Conservation (phyloP, 2,888 invertebrate genomes). For the Catonia carolina region DNA sequence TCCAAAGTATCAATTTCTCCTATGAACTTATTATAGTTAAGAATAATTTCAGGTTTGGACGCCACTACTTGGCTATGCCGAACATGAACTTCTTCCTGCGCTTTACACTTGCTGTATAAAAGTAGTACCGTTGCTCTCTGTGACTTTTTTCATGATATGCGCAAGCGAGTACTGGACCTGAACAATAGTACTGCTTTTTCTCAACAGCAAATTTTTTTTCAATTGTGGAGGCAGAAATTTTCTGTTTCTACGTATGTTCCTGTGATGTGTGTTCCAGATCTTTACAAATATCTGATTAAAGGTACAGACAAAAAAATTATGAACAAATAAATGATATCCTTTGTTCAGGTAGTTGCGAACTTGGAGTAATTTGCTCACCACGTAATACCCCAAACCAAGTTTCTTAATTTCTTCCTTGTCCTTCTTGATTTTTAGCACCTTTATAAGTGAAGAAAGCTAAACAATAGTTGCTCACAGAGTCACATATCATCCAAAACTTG, state of each 20-base stretch:
- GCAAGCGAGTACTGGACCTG: slow-evolving; percentile 16
- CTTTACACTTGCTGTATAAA: slow-evolving; percentile 7
- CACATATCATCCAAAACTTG: slow-evolving; percentile 14
- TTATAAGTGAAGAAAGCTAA: too few species aligned
- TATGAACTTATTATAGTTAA: slow-evolving; percentile 15
- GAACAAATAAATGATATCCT: slow-evolving; percentile 14
- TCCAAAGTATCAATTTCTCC: slow-evolving; percentile 18
- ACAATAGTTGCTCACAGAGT: slow-evolving; percentile 14
- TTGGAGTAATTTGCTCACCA: slow-evolving; percentile 8
- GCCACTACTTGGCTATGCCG: slow-evolving; percentile 3
- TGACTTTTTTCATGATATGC: slow-evolving; percentile 12
- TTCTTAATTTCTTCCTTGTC: slow-evolving; percentile 2
- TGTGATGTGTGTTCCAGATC: not conserved
- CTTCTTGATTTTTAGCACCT: slow-evolving; percentile 4
- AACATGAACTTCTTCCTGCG: too few species aligned
- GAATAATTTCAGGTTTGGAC: slow-evolving; percentile 15
- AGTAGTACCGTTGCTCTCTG: slow-evolving; percentile 9
- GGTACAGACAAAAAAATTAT: slow-evolving; percentile 13
- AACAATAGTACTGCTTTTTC: slow-evolving; percentile 15
- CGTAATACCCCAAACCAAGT: slow-evolving; percentile 14
- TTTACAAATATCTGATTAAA: slow-evolving; percentile 5
- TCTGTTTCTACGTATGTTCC: slow-evolving; percentile 14
- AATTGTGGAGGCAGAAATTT: slow-evolving; percentile 13
- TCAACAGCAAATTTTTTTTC: slow-evolving; percentile 12
- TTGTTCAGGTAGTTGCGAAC: slow-evolving; percentile 16